Conservation (phyloP, 64 coral and sea anemone species). For the Acropora yongei region DNA sequence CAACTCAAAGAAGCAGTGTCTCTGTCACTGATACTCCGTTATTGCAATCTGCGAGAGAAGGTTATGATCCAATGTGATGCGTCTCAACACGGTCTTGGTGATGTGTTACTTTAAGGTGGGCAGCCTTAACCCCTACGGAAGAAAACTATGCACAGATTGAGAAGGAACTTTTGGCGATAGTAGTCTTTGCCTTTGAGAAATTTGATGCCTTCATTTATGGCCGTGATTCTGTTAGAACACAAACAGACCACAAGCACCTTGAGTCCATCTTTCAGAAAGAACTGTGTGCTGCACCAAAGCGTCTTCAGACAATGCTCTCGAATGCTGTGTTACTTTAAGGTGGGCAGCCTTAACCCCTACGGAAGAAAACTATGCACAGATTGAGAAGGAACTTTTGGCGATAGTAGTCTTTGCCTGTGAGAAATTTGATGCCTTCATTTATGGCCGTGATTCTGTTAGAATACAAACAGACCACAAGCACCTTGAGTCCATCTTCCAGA, state of each 20-base stretch:
- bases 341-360: slow-evolving; percentile 27
- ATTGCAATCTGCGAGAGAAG: background rate
- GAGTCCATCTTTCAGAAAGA: slow-evolving; percentile 34
- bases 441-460: slow-evolving; percentile 24
- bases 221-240: slow-evolving; percentile 9
- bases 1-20: background rate
- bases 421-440: slow-evolving; percentile 43
- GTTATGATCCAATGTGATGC: slow-evolving; percentile 56
- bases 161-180: slow-evolving; percentile 42
- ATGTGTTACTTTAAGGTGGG: slow-evolving; percentile 31
- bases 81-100: slow-evolving; percentile 30
- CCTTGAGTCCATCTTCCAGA: slow-evolving; percentile 38
- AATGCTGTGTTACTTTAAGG: slow-evolving; percentile 34
- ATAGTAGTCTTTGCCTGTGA: slow-evolving; percentile 45
- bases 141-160: slow-evolving; percentile 50
- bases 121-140: slow-evolving; percentile 39
- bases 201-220: slow-evolving; percentile 51
- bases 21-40: background rate
- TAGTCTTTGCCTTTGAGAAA: slow-evolving; percentile 48
- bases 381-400: slow-evolving; percentile 38
- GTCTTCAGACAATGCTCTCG: slow-evolving; percentile 6
- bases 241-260: slow-evolving; percentile 60
- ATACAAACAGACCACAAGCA: slow-evolving; percentile 56
- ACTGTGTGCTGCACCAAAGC: slow-evolving; percentile 23
- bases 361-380: slow-evolving; percentile 54